Conservation (phyloP, 1,140 invertebrate species). For the Metaphire vulgaris region DNA sequence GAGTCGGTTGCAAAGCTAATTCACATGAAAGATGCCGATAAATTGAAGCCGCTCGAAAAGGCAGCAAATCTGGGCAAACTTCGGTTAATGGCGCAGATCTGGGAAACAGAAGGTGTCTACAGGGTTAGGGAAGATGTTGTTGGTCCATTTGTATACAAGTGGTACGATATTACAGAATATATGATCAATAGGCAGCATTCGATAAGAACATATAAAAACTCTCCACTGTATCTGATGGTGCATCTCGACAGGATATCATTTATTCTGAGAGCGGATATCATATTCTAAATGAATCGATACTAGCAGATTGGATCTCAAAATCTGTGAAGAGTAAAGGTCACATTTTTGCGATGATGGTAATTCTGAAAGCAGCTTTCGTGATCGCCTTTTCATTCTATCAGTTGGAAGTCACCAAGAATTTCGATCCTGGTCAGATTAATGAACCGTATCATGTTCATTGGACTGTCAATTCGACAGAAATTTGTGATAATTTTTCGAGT, state of each 20-base stretch:
- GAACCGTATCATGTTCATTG: background rate
- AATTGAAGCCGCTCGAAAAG: background rate
- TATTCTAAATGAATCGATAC: background rate
- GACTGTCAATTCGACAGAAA: background rate
- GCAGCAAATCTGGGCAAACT: background rate
- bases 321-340: background rate
- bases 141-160: background rate
- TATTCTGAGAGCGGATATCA: background rate
- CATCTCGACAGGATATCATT: background rate
- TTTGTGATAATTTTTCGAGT: background rate
- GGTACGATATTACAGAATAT: background rate
- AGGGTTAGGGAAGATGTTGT: background rate
- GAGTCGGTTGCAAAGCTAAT: background rate
- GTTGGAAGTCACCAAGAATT: background rate
- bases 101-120: background rate
- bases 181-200: background rate
- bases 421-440: background rate
- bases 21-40: background rate
- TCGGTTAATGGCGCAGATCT: background rate
- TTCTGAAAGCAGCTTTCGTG: background rate
- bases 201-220: background rate
- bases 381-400: background rate
- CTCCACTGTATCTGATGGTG: background rate
- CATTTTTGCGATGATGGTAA: background rate
- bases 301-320: background rate